Evolutionary conservation across 37 sponge, comb jelly and placozoan species (phyloP).

Genomic region (Aplysina aerophoba): DNA sequence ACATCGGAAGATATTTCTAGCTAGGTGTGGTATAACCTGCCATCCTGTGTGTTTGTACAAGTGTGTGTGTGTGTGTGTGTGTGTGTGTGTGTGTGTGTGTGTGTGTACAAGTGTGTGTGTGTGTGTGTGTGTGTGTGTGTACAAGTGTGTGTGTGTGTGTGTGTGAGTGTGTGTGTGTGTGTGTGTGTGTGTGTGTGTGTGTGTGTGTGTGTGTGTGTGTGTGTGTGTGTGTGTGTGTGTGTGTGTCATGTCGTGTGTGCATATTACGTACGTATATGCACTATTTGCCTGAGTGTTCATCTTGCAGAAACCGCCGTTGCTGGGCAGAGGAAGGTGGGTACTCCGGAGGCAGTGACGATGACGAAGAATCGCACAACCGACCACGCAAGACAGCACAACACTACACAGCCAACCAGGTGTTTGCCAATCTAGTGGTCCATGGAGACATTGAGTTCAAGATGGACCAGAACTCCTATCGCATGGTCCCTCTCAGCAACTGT

Average conservation of each 20-base stretch:
- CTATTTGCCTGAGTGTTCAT: neutral
- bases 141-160: slow-evolving; percentile 57
- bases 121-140: slow-evolving; percentile 66
- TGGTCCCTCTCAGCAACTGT: slow-evolving; percentile 80
- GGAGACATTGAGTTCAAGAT: slow-evolving; percentile 83
- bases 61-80: too few species aligned
- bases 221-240: slow-evolving; percentile 55
- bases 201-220: slow-evolving; percentile 61
- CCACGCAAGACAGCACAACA: slow-evolving; percentile 6
- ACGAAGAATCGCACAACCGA: slow-evolving; percentile 4
- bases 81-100: slow-evolving; percentile 56
- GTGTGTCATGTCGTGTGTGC: slow-evolving; percentile 22
- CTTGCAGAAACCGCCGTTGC: slow-evolving; percentile 46
- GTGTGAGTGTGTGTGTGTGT: slow-evolving; percentile 59
- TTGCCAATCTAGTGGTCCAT: slow-evolving; percentile 51
- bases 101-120: slow-evolving; percentile 60
- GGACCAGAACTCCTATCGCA: slow-evolving; percentile 72
- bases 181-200: slow-evolving; percentile 63
- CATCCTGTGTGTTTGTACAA: too few species aligned
- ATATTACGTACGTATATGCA: neutral
- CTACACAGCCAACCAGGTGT: neutral
- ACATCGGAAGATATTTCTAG: slow-evolving; percentile 21
- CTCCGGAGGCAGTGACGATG: slow-evolving; percentile 5
- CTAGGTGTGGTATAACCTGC: too few species aligned
- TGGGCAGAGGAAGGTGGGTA: slow-evolving; percentile 21